phyloP scores from a whole-genome alignment of 1,140 invertebrate species.

The Idris sp. region DNA sequence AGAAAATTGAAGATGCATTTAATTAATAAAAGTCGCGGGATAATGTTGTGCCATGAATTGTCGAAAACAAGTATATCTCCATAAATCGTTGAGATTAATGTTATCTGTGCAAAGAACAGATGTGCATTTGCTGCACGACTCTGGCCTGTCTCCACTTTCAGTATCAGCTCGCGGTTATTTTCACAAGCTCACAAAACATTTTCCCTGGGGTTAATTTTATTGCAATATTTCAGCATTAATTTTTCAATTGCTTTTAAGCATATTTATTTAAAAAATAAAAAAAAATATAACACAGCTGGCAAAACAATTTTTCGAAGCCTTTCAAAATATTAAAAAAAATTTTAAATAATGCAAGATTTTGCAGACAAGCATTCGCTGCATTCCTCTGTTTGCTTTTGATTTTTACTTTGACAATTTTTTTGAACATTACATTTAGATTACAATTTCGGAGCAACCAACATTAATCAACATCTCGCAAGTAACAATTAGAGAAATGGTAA shows the following conservation, averaged over 20 bases:
- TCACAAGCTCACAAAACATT: slow-evolving; percentile 10
- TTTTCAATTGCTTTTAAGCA: too few species aligned
- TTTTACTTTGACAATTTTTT: too few species aligned
- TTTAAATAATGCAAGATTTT: too few species aligned
- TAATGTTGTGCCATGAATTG: too few species aligned
- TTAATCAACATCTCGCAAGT: slow-evolving; percentile 7
- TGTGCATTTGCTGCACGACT: slow-evolving; percentile 19
- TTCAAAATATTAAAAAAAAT: not conserved
- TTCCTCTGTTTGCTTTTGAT: too few species aligned
- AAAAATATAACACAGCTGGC: too few species aligned
- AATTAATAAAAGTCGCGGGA: slow-evolving; percentile 14
- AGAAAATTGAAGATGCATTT: slow-evolving; percentile 9
- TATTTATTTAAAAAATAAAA: slow-evolving; percentile 4
- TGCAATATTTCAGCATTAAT: slow-evolving; percentile 3
- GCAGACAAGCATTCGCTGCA: too few species aligned
- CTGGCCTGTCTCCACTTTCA: slow-evolving; percentile 2
- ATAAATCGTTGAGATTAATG: slow-evolving; percentile 37
- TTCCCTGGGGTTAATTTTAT: too few species aligned
- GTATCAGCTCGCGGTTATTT: slow-evolving; percentile 13
- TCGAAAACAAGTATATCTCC: slow-evolving; percentile 22
- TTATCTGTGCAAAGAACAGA: slow-evolving; percentile 25
- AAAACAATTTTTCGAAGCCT: not conserved
- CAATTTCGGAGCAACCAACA: too few species aligned
- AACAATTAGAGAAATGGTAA: slow-evolving; percentile 55
- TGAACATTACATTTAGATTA: too few species aligned